Conservation (phyloP, 2,888 invertebrate species). For the Epirrita christyi region DNA sequence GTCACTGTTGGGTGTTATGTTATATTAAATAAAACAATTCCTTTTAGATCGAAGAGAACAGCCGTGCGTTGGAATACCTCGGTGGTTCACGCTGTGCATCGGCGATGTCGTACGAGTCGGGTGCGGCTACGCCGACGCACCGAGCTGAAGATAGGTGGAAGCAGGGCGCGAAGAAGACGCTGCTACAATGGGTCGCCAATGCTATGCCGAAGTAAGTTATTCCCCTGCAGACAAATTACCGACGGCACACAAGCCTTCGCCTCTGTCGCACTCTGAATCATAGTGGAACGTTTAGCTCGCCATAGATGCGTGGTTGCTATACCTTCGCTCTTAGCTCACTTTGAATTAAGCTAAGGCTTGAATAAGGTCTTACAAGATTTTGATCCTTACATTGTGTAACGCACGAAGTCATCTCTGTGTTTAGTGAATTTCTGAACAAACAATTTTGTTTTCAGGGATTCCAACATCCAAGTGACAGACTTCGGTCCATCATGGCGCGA, state of each 20-base stretch:
- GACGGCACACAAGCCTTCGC: background rate
- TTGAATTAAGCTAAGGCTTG: too few species aligned
- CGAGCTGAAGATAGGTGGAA: slow-evolving; percentile 89
- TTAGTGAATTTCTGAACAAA: too few species aligned
- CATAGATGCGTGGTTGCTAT: too few species aligned
- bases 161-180: slow-evolving; percentile 95
- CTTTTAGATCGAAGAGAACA: slow-evolving; percentile 97
- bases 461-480: slow-evolving; percentile 95
- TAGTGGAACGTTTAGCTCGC: too few species aligned
- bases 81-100: slow-evolving; percentile 92
- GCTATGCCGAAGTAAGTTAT: slow-evolving; percentile 87
- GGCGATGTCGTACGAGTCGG: slow-evolving; percentile 92
- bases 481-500: slow-evolving; percentile 98
- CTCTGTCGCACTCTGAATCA: too few species aligned
- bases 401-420: too few species aligned
- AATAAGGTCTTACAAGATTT: too few species aligned
- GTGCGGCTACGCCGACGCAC: slow-evolving; percentile 86
- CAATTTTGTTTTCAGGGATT: slow-evolving; percentile 85
- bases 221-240: background rate
- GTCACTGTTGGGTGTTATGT: too few species aligned
- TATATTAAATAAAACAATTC: slow-evolving; percentile 2
- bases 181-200: slow-evolving; percentile 97
- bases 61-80: slow-evolving; percentile 93
- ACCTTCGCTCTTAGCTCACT: too few species aligned
- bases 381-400: background rate